Base-by-base conservation (phyloP, 2,113 vertebrate genomes). In the rat (Rattus norvegicus) region DNA sequence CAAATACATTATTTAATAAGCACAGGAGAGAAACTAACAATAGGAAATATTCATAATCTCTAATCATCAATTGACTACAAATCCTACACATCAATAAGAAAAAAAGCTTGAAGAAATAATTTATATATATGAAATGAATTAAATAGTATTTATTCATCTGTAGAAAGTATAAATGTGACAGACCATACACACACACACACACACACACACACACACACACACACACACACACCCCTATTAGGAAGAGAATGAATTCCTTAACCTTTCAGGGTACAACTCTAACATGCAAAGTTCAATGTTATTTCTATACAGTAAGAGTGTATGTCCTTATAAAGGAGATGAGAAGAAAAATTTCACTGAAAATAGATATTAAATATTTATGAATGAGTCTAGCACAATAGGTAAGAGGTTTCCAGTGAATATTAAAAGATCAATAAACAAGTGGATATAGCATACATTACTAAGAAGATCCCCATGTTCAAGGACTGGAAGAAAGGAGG, bases 61-160 rank as follows among this genome's bases (percentile, higher is more conserved):
- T 92, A 86, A 65, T 81, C 92, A 87, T 30, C 26, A 92, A 93
- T 65, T 81, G 73, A 83, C 30, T 49, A 76, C 11, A 92, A n/a
- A 20, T 93, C 30, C 19, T 77, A 63, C 8, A 95, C 19, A 86
- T 85, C 33, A 61, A 52, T 56, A 86, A 76, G 36, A 80, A 94
- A 91, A 91, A 73, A 11, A 47, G 36, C 28, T 76, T 77, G 1
- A 70, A 88, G 43, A 43, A 49, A 16, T 56, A 93, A n/a, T 47
- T 52, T 33, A 52, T 33, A 52, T 79, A 17, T 80, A 17, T 36
- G 30, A 80, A 52, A 54, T 80, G 54, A 80, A 73, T 17, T 69
- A 73, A 70, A 43, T 59, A 39, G 13, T 47, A 30, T 54, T 33
- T 36, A 28, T 36, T 22, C 30, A 56, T 10, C 7, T 16, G 43